Conservation (phyloP, 2,797 vertebrate species). For the Centropyge bicolor region DNA sequence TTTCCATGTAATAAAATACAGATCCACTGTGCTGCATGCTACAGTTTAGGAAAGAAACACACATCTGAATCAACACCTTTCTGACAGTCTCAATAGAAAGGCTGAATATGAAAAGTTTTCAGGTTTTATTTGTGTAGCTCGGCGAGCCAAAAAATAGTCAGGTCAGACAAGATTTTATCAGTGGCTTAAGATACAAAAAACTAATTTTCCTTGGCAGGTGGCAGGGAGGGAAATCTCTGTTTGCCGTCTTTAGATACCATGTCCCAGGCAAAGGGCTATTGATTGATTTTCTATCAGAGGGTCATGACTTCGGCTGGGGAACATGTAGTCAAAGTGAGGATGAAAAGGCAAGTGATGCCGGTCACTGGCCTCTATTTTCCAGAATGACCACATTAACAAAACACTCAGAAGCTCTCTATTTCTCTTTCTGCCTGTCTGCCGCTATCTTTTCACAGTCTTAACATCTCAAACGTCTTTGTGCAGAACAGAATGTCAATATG, state of each 20-base stretch:
- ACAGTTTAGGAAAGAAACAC: not conserved
- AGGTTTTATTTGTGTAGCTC: not conserved
- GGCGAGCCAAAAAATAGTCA: constrained; percentile 25
- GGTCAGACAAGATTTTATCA: constrained; percentile 45
- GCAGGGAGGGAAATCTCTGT: constrained; percentile 56
- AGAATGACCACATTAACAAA: constrained; percentile 42
- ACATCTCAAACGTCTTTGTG: constrained; percentile 25
- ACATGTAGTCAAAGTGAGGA: constrained; percentile 55
- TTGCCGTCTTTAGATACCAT: constrained; percentile 56
- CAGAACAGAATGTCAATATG: not conserved
- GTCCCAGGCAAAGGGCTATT: constrained; percentile 67
- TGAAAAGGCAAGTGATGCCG: constrained; percentile 61
- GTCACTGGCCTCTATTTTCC: constrained; percentile 50
- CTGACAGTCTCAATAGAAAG: constrained; percentile 2
- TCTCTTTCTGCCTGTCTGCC: constrained; percentile 2
- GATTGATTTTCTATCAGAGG: constrained; percentile 77
- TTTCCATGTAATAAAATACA: not conserved
- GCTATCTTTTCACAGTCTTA: constrained; percentile 6
- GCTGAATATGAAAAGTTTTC: not conserved
- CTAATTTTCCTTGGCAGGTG: constrained; percentile 51
- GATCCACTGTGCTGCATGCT: not conserved
- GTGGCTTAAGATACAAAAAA: constrained; percentile 34
- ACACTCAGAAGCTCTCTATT: not conserved
- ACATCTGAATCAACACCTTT: not conserved
- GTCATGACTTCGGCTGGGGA: constrained; percentile 62